Evolutionary conservation across 2,888 invertebrate genomes (phyloP), one percentile per base, ranked within the genome.

Genomic region (Panopea generosa): DNA sequence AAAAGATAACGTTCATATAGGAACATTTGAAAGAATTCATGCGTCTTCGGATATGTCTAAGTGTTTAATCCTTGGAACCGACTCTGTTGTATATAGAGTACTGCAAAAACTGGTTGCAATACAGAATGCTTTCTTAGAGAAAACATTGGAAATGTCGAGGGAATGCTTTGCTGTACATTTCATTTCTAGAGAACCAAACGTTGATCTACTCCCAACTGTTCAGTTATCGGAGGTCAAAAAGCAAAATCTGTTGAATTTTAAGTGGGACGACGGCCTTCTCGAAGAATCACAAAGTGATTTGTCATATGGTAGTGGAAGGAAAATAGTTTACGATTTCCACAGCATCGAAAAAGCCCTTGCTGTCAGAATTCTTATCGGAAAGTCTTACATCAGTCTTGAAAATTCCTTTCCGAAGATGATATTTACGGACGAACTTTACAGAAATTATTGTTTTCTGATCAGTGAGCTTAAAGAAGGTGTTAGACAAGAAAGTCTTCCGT

Each of bases 351-450:
- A 66, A 43, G 63, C 71, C n/a, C 16, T 82, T 0, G 73, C 62
- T n/a, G 27, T 67, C 26, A 53, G 59, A 6, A n/a, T 85, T 11
- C 20, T 82, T 0, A 24, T 49, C 4, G 66, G 76, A 11, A 85
- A 79, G 45, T 27, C 52, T 7, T 63, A 70, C 49, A 63, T 85
- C 7, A 24, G 27, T 27, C 29, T 73, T 1, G 40, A 74, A 22
- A 27, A 50, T 16, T 16, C 29, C 1, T 61, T 85, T 27, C 80
- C 80, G 27, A 45, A 33, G 11, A 78, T 83, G 1, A 45, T 77
- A 1, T 85, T 83, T 50, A 69, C 61, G 18, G 84, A 85, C 71
- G 83, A 85, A 62, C 55, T 85, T 14, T 83, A 80, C 49, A 76
- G 74, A 27, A 80, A 75, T 20, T 83, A 72, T 55, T 70, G 68